These are phyloP conservation scores for Acanthurus lineatus DNA, from an alignment of 2,797 vertebrate species.

Conservation along the genomic window DNA sequence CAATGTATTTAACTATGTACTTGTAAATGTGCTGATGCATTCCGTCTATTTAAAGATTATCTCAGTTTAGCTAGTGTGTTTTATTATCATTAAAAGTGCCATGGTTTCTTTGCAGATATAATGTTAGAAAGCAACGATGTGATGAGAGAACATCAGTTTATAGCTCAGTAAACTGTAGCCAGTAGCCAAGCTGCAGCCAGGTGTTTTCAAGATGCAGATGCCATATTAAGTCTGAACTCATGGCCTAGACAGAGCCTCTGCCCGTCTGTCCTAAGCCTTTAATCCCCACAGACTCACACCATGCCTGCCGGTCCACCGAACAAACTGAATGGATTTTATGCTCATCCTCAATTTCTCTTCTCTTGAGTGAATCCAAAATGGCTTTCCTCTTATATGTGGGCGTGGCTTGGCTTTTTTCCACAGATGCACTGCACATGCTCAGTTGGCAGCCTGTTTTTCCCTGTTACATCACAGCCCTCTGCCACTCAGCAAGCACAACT, in stretches of 20 bases:
- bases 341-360: slow-evolving; percentile 52
- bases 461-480: slow-evolving; percentile 68
- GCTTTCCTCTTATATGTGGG: slow-evolving; percentile 28
- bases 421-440: slow-evolving; percentile 72
- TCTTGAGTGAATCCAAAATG: slow-evolving; percentile 64
- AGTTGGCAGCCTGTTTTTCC: slow-evolving; percentile 39
- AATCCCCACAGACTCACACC: slow-evolving; percentile 66
- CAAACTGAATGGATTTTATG: slow-evolving; percentile 64
- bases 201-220: slow-evolving; percentile 60
- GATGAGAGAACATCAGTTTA: background rate
- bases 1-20: background rate
- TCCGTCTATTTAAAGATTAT: background rate
- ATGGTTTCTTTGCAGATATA: background rate
- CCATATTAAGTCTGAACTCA: slow-evolving; percentile 56
- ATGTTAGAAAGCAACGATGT: background rate
- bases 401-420: slow-evolving; percentile 51
- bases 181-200: slow-evolving; percentile 28
- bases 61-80: background rate
- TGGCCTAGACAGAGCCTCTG: slow-evolving; percentile 41
- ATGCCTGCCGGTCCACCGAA: slow-evolving; percentile 44
- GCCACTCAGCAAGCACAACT: slow-evolving; percentile 39
- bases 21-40: background rate
- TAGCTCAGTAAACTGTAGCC: slow-evolving; percentile 4
- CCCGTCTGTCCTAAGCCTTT: slow-evolving; percentile 63
- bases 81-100: background rate